Percentiles rank a stretch among this genome's conserved stretches.
Conservation (phyloP, 2,797 vertebrate species). For the Cynodonichthys magdalenae region DNA sequence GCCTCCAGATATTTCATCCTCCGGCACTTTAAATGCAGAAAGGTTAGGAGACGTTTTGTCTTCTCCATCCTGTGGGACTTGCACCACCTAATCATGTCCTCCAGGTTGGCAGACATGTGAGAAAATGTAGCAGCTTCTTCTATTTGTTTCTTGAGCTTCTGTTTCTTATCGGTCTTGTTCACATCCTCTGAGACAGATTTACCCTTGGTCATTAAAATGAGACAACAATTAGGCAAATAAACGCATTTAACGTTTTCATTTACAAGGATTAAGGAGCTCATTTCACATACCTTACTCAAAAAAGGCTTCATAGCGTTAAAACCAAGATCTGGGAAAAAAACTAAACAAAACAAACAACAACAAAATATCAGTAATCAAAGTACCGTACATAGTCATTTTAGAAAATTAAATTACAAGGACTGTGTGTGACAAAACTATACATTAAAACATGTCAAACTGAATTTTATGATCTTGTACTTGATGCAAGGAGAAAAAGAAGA, state of each 20-base stretch:
- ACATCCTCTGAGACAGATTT: conserved; percentile 7
- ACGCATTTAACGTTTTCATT: background rate
- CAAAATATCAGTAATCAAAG: background rate
- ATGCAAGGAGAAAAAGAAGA: too few species aligned
- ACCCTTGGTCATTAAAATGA: conserved; percentile 1
- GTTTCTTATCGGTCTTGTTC: conserved; percentile 14
- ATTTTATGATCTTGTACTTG: background rate
- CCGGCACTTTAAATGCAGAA: conserved; percentile 69
- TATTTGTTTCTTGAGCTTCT: conserved; percentile 51
- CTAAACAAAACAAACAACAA: too few species aligned
- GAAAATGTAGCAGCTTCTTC: conserved; percentile 52
- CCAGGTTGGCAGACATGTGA: conserved; percentile 52
- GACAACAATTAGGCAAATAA: background rate
- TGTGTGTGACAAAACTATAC: background rate
- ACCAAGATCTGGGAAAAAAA: conserved; percentile 26
- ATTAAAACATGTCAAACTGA: background rate
- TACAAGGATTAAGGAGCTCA: background rate
- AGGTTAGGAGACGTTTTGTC: conserved; percentile 58
- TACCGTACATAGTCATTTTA: background rate
- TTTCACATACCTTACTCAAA: conserved; percentile 47
- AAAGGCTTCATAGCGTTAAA: conserved; percentile 42
- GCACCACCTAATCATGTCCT: conserved; percentile 73
- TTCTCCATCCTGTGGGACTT: conserved; percentile 46
- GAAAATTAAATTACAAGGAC: background rate
- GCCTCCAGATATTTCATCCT: conserved; percentile 69